phyloP scores from a whole-genome alignment of 2,888 invertebrate genomes.

The Agrochola circellaris region DNA sequence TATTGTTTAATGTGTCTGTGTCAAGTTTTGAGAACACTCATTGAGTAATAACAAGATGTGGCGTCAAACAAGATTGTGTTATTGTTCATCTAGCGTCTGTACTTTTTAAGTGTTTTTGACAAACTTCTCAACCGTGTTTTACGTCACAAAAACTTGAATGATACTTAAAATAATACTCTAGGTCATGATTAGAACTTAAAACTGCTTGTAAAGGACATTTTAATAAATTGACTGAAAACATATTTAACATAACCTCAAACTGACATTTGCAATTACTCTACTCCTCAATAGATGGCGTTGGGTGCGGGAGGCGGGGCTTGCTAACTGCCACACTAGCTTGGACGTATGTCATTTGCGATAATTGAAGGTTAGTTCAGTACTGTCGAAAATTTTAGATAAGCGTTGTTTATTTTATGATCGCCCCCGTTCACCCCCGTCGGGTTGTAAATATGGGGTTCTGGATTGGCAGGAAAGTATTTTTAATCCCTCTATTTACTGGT shows the following conservation, averaged over 20 bases:
- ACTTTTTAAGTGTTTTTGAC: slow-evolving; percentile 61
- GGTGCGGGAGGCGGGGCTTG: slow-evolving; percentile 75
- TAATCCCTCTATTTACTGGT: slow-evolving; percentile 69
- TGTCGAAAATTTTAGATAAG: slow-evolving; percentile 77
- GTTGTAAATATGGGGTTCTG: slow-evolving; percentile 70
- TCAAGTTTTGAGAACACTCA: not conserved
- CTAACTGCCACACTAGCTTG: slow-evolving; percentile 70
- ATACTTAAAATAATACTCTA: slow-evolving; percentile 36
- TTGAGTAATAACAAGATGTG: slow-evolving; percentile 23
- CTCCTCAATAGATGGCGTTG: slow-evolving; percentile 77
- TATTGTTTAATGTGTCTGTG: slow-evolving; percentile 14
- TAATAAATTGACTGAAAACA: slow-evolving; percentile 29
- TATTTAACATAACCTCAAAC: slow-evolving; percentile 79
- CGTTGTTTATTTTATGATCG: slow-evolving; percentile 77
- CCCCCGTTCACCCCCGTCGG: slow-evolving; percentile 62
- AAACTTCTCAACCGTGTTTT: slow-evolving; percentile 35
- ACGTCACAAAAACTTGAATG: slow-evolving; percentile 8
- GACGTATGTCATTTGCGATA: slow-evolving; percentile 76
- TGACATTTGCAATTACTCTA: slow-evolving; percentile 60
- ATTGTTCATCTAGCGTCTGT: slow-evolving; percentile 71
- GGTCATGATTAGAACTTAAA: slow-evolving; percentile 18
- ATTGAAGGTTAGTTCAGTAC: slow-evolving; percentile 76
- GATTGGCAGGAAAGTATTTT: slow-evolving; percentile 69
- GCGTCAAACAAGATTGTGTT: slow-evolving; percentile 56
- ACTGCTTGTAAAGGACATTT: slow-evolving; percentile 2